These are phyloP conservation scores for Nothocercus julius DNA, from an alignment of 2,113 vertebrate species.

Conservation along the genomic window DNA sequence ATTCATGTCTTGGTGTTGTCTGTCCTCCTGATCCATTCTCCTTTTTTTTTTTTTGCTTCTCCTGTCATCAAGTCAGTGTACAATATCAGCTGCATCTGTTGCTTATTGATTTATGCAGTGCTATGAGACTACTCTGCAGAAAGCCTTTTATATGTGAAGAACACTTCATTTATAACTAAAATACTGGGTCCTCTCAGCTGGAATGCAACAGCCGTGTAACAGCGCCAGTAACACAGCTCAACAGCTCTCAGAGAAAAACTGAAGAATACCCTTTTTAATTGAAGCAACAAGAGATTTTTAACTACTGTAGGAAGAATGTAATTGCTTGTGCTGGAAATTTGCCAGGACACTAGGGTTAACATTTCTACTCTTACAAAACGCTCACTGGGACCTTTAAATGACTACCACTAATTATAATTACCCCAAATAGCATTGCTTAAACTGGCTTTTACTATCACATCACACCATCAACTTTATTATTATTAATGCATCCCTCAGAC, in stretches of 20 bases:
- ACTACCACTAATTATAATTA: slow-evolving; percentile 26
- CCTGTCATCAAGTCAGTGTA: slow-evolving; percentile 26
- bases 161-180: slow-evolving; percentile 67
- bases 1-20: background rate
- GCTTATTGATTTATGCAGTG: slow-evolving; percentile 60
- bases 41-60: background rate
- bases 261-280: slow-evolving; percentile 41
- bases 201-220: background rate
- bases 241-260: slow-evolving; percentile 18
- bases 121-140: slow-evolving; percentile 19
- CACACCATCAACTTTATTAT: background rate
- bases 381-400: slow-evolving; percentile 7
- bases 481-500: slow-evolving; percentile 15
- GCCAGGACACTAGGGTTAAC: slow-evolving; percentile 41
- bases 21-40: background rate
- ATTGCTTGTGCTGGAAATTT: slow-evolving; percentile 47
- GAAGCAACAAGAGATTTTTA: slow-evolving; percentile 50
- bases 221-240: background rate
- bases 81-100: slow-evolving; percentile 39
- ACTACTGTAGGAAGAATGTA: slow-evolving; percentile 41
- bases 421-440: background rate
- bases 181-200: slow-evolving; percentile 32
- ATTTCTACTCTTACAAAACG: background rate
- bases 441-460: background rate
- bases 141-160: slow-evolving; percentile 39